These are phyloP conservation scores for Lepidocyrtinus sp. DNA, from an alignment of 2,888 invertebrate genomes.

Conservation along the genomic window DNA sequence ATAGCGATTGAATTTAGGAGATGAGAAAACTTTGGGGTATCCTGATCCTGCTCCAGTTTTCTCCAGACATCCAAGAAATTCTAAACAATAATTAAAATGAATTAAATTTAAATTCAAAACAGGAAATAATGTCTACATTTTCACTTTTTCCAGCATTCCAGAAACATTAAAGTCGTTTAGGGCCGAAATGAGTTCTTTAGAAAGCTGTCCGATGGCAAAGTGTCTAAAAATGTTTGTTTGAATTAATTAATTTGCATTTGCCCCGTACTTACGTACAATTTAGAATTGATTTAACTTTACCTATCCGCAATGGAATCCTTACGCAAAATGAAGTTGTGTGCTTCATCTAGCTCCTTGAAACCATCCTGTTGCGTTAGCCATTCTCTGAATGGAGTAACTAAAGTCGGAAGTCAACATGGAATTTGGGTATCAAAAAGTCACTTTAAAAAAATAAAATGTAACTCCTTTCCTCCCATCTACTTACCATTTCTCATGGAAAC, in stretches of 20 bases:
- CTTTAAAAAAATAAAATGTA: background rate
- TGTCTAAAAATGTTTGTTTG: slow-evolving; percentile 20
- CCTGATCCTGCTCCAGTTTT: background rate
- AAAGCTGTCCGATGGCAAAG: slow-evolving; percentile 22
- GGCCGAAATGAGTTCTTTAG: background rate
- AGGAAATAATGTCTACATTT: background rate
- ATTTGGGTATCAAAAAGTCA: background rate
- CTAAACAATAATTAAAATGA: background rate
- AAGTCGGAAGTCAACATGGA: background rate
- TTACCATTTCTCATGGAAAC: slow-evolving; percentile 21
- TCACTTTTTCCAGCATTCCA: slow-evolving; percentile 37
- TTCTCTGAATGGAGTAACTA: background rate
- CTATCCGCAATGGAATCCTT: background rate
- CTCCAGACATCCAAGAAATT: background rate
- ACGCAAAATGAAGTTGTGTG: slow-evolving; percentile 19
- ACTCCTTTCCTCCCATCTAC: no score
- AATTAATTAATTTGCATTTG: background rate
- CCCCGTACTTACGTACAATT: background rate
- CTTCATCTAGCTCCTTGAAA: slow-evolving; percentile 27
- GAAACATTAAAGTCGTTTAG: background rate
- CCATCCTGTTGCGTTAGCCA: slow-evolving; percentile 39
- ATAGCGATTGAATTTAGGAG: slow-evolving; percentile 47
- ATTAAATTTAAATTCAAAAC: background rate
- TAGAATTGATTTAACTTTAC: slow-evolving; percentile 11
- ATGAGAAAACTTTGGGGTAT: background rate